Evolutionary conservation across 1,140 invertebrate species (phyloP).

Genomic region (Grapholita molesta): DNA sequence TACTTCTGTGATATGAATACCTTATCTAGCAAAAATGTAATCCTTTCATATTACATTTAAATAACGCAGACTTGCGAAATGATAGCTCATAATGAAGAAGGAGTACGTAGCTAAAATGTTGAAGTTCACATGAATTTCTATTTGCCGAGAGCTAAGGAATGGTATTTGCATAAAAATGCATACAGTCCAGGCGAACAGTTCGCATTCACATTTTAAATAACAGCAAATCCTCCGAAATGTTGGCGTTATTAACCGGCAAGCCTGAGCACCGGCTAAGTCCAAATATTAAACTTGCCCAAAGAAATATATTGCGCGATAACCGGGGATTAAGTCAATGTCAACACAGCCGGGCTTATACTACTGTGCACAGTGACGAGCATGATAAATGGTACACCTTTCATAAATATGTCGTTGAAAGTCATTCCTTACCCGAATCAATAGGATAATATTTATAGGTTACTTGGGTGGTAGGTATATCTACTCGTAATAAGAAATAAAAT

Average conservation of each 20-base stretch:
- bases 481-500: no score
- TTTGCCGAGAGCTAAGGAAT: background rate
- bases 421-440: no score
- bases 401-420: slow-evolving; percentile 30
- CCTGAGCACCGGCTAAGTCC: slow-evolving; percentile 42
- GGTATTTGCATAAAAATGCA: background rate
- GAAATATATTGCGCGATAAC: slow-evolving; percentile 64
- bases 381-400: slow-evolving; percentile 39
- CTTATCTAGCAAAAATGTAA: slow-evolving; percentile 7
- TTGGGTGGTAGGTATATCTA: no score
- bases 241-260: slow-evolving; percentile 53
- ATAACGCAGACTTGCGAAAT: background rate
- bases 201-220: slow-evolving; percentile 14
- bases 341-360: slow-evolving; percentile 43
- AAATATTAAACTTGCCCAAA: slow-evolving; percentile 67
- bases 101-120: background rate
- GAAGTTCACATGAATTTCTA: background rate
- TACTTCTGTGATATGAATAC: slow-evolving; percentile 35
- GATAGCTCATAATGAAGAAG: background rate
- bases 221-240: slow-evolving; percentile 40
- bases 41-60: background rate
- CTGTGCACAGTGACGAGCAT: slow-evolving; percentile 26
- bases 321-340: slow-evolving; percentile 58
- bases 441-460: no score
- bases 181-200: slow-evolving; percentile 8